These are phyloP conservation scores for Agapornis canus DNA, from an alignment of 2,797 vertebrate genomes.

Conservation along the genomic window DNA sequence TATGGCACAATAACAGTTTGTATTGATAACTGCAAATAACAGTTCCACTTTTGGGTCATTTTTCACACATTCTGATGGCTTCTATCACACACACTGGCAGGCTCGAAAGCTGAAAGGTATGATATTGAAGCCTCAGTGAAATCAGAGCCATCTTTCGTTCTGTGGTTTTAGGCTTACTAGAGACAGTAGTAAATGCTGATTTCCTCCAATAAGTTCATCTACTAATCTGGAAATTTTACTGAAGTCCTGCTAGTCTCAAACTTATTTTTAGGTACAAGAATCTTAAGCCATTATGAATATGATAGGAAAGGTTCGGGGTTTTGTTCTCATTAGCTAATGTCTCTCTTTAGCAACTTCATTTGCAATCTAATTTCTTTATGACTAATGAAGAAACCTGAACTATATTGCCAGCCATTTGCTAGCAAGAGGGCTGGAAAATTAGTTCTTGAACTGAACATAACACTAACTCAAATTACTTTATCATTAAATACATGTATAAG, in stretches of 20 bases:
- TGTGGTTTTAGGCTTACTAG: neutral
- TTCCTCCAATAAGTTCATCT: neutral
- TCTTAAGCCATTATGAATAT: neutral
- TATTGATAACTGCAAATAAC: conserved; percentile 69
- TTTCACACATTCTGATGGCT: conserved; percentile 70
- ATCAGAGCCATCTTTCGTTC: conserved; percentile 14
- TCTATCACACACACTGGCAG: conserved; percentile 65
- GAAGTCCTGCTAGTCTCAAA: neutral
- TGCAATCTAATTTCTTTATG: neutral
- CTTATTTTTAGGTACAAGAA: neutral
- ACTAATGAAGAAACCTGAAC: neutral
- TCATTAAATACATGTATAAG: neutral
- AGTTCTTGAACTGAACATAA: neutral
- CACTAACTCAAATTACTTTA: neutral
- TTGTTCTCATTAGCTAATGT: neutral
- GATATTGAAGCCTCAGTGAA: conserved; percentile 34
- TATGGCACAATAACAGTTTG: conserved; percentile 72
- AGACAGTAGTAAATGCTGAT: neutral
- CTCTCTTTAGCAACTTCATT: neutral
- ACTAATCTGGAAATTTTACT: neutral
- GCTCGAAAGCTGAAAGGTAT: conserved; percentile 62
- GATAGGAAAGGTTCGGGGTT: neutral
- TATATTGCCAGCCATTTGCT: neutral
- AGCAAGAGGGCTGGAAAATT: neutral
- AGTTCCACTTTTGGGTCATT: conserved; percentile 70